Evolutionary conservation across 1,140 invertebrate species (phyloP).

Genomic region (Drosophila paulistorum): DNA sequence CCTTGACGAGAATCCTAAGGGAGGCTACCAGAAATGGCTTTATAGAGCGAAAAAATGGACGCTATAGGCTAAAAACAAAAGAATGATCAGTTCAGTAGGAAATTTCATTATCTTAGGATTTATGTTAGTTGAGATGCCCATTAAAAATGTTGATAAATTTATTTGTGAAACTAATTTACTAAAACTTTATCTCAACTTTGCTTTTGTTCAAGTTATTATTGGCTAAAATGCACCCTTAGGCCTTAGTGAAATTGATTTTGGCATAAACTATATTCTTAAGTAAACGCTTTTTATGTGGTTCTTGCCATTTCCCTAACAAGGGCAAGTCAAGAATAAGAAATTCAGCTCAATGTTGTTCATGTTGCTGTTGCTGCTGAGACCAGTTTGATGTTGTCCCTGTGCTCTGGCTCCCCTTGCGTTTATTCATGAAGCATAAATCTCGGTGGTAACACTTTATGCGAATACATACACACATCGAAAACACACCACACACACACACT

Average conservation of each 20-base stretch:
- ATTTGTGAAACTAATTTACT: too few relatives aligned
- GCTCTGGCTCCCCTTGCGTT: conserved; percentile 54
- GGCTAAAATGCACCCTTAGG: too few relatives aligned
- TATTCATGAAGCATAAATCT: conserved; percentile 81
- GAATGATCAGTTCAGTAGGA: too few relatives aligned
- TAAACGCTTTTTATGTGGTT: conserved; percentile 58
- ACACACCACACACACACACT: conserved; percentile 75
- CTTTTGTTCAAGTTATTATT: too few relatives aligned
- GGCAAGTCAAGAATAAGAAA: not conserved
- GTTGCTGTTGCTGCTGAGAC: conserved; percentile 18
- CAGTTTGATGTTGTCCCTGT: conserved; percentile 37
- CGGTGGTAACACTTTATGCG: conserved; percentile 76
- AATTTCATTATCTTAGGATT: too few relatives aligned
- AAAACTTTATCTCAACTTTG: too few relatives aligned
- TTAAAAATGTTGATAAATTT: too few relatives aligned
- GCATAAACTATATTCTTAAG: conserved; percentile 57
- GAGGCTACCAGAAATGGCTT: not conserved
- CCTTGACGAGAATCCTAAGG: not conserved
- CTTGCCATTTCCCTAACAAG: conserved; percentile 24
- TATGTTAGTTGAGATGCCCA: too few relatives aligned
- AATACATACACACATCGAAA: conserved; percentile 61
- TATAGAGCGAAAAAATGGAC: not conserved
- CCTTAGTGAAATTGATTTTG: conserved; percentile 36
- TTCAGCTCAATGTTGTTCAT: conserved; percentile 22
- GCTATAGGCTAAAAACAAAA: not conserved